phyloP scores from a whole-genome alignment of 2,888 invertebrate genomes.

The Microplitis manilae region DNA sequence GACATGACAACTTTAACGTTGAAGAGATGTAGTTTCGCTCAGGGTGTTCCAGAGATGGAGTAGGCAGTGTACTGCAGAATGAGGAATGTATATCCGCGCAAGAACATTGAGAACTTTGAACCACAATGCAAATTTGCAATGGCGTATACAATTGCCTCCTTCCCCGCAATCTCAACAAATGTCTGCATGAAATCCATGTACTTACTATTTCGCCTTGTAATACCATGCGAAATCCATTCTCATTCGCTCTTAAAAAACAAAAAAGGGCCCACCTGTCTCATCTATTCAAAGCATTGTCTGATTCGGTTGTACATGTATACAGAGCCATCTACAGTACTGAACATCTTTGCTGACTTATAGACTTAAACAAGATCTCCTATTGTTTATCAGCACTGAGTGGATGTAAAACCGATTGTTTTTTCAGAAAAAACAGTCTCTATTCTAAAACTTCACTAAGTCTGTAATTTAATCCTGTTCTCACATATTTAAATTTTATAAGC shows the following conservation, averaged over 20 bases:
- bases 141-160: conserved; percentile 42
- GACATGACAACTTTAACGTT: background rate
- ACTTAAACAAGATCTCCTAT: background rate
- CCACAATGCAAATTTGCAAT: conserved; percentile 61
- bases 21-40: background rate
- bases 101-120: conserved; percentile 54
- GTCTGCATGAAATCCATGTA: background rate
- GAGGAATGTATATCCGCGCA: conserved; percentile 35
- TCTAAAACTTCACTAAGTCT: background rate
- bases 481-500: background rate
- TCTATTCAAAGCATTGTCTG: background rate
- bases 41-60: background rate
- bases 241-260: background rate
- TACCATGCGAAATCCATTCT: conserved; percentile 18
- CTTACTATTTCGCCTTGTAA: background rate
- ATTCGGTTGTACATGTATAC: background rate
- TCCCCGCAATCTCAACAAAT: background rate
- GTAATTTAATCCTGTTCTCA: background rate
- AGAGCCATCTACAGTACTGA: background rate
- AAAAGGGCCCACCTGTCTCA: background rate
- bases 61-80: conserved; percentile 16
- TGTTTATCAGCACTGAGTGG: background rate
- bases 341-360: background rate
- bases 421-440: background rate
- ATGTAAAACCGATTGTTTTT: background rate